phyloP scores from a whole-genome alignment of 2,113 vertebrate genomes.

The Cottus gobio region DNA sequence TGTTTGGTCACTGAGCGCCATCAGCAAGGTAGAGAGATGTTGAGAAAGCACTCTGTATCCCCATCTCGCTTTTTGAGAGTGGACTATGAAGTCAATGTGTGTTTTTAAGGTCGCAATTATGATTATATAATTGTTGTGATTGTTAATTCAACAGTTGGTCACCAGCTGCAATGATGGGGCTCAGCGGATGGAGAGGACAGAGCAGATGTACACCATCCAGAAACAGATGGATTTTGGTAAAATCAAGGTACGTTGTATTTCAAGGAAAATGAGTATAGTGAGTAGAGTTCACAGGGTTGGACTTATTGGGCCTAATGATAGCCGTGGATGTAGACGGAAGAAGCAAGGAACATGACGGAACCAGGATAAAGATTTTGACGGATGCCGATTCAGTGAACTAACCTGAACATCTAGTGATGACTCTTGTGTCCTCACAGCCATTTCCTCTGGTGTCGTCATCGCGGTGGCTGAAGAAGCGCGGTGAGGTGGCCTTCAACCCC shows the following conservation, averaged over 20 bases:
- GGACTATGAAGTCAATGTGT: neutral
- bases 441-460: conserved; percentile 91
- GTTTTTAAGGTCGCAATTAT: neutral
- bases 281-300: neutral
- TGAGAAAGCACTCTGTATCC: neutral
- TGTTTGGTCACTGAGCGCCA: conserved; percentile 88
- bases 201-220: conserved; percentile 96
- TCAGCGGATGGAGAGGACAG: conserved; percentile 91
- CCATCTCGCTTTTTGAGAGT: neutral
- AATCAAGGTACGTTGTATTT: conserved; percentile 87
- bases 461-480: conserved; percentile 92
- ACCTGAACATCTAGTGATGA: neutral
- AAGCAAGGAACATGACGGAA: neutral
- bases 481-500: conserved; percentile 83
- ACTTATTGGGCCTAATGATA: neutral
- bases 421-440: conserved; percentile 74
- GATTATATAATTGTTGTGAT: neutral
- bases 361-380: neutral
- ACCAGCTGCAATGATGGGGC: conserved; percentile 93
- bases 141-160: conserved; percentile 85
- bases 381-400: neutral
- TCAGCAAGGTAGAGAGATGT: conserved; percentile 90
- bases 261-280: neutral
- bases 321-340: neutral
- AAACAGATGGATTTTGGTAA: conserved; percentile 95